Evolutionary conservation across 2,888 invertebrate species (phyloP).

Genomic region (Charanyca ferruginea): DNA sequence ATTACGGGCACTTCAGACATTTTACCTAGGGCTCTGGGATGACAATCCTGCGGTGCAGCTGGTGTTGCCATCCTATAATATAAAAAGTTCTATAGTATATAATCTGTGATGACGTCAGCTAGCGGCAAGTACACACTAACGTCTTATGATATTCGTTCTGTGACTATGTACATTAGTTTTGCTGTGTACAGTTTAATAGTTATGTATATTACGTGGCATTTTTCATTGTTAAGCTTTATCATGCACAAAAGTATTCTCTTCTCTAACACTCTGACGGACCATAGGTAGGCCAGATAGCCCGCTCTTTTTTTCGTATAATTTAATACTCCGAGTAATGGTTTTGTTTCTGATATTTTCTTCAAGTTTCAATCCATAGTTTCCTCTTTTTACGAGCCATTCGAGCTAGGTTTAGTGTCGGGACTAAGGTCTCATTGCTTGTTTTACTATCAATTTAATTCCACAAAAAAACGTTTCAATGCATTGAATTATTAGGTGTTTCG

Average conservation of each 20-base stretch:
- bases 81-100: conserved; percentile 1
- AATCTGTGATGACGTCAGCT: conserved; percentile 38
- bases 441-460: conserved; percentile 60
- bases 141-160: conserved; percentile 70
- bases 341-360: conserved; percentile 16
- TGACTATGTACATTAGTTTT: conserved; percentile 79
- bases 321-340: neutral
- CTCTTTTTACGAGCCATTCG: neutral
- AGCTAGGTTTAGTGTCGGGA: conserved; percentile 4
- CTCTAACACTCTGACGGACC: conserved; percentile 54
- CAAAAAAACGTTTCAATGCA: conserved; percentile 68
- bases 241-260: conserved; percentile 80
- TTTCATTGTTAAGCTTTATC: conserved; percentile 80
- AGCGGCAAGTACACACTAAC: conserved; percentile 43
- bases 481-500: conserved; percentile 73
- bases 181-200: conserved; percentile 80
- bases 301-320: conserved; percentile 19
- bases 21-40: neutral
- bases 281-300: conserved; percentile 4
- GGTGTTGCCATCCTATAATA: neutral
- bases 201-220: conserved; percentile 81
- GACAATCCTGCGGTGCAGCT: neutral
- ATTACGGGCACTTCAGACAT: neutral
- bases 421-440: conserved; percentile 35
- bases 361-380: conserved; percentile 9